phyloP scores from a whole-genome alignment of 2,797 vertebrate genomes.

The Clarias pachynema region DNA sequence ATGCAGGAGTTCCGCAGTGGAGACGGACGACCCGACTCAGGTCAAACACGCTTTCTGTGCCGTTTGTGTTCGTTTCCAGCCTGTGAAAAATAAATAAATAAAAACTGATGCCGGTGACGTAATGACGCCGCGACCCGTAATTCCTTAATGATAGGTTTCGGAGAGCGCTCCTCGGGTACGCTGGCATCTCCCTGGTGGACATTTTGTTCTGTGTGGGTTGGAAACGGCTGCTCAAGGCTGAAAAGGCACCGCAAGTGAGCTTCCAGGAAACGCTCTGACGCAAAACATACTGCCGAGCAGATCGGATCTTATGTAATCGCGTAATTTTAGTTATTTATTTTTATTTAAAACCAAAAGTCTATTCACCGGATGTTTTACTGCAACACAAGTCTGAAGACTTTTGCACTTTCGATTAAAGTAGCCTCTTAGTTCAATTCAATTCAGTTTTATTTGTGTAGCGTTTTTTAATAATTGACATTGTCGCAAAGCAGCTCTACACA shows the following conservation, averaged over 20 bases:
- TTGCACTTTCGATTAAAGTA: not conserved
- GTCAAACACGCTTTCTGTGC: slow-evolving; percentile 62
- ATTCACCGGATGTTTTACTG: not conserved
- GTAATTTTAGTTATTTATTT: not conserved
- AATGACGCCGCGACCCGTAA: slow-evolving; percentile 6
- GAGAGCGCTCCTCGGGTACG: slow-evolving; percentile 8
- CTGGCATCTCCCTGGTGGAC: slow-evolving; percentile 31
- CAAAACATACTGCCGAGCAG: slow-evolving; percentile 18
- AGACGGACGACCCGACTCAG: slow-evolving; percentile 95
- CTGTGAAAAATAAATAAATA: not conserved
- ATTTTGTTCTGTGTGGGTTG: slow-evolving; percentile 38
- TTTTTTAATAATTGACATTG: too few species aligned
- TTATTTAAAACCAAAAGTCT: not conserved
- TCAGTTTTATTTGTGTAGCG: too few species aligned
- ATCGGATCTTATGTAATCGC: not conserved
- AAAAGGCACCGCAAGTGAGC: not conserved
- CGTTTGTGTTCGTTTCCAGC: not conserved
- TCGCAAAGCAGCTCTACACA: too few species aligned
- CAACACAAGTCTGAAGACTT: not conserved
- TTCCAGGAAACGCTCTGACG: slow-evolving; percentile 22
- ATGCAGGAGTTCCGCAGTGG: slow-evolving; percentile 97
- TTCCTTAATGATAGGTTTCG: slow-evolving; percentile 32
- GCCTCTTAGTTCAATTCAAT: not conserved
- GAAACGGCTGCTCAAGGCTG: slow-evolving; percentile 18
- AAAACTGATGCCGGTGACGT: not conserved